Evolutionary conservation across 2,113 vertebrate genomes (phyloP).

Genomic region (Syngnathus scovelli): DNA sequence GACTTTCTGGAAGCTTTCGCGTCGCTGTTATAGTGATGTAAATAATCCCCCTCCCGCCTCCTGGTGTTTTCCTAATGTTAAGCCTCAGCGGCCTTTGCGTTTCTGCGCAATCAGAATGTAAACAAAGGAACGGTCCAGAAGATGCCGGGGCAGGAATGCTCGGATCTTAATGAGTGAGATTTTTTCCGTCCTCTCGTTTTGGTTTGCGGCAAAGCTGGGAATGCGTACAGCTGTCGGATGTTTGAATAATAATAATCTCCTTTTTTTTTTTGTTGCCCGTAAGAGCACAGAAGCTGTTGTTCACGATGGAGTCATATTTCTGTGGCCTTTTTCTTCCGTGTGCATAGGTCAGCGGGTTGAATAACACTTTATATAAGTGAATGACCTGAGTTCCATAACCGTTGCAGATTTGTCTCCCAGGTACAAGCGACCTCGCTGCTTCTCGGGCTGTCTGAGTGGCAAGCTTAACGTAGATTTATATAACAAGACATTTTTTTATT

Average conservation of each 20-base stretch:
- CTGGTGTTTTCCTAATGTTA: conserved; percentile 13
- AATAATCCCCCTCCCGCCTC: background rate
- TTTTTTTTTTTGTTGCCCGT: background rate
- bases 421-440: conserved; percentile 4
- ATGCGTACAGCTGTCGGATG: conserved; percentile 15
- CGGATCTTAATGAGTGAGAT: background rate
- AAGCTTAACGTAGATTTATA: too few relatives aligned
- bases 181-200: background rate
- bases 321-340: conserved; percentile 17
- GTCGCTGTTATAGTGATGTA: background rate
- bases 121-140: conserved; percentile 38
- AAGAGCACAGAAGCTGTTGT: background rate
- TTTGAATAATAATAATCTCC: background rate
- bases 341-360: conserved; percentile 29
- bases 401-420: conserved; percentile 16
- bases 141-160: conserved; percentile 1
- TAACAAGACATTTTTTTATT: too few relatives aligned
- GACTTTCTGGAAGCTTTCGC: background rate
- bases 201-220: conserved; percentile 8
- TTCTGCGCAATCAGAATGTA: conserved; percentile 35
- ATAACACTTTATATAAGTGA: conserved; percentile 41
- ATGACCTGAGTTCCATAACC: conserved; percentile 18
- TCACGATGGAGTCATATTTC: conserved; percentile 23
- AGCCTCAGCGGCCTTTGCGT: conserved; percentile 28
- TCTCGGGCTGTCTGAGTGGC: too few relatives aligned